phyloP scores from a whole-genome alignment of 2,888 invertebrate genomes.

The Archips crataeganus region DNA sequence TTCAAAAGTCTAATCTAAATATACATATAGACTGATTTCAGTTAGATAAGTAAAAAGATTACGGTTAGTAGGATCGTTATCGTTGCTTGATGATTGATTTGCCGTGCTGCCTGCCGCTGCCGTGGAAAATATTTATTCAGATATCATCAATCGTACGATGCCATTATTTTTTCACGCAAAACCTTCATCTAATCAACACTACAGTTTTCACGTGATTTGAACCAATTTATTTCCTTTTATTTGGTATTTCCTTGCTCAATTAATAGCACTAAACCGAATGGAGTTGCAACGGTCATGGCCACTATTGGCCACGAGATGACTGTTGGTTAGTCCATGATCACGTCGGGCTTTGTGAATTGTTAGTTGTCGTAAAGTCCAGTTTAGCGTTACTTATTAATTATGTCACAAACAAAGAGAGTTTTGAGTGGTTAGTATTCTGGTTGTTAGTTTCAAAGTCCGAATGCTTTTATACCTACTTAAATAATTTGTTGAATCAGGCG shows the following conservation, averaged over 20 bases:
- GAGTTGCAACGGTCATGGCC: too few relatives aligned
- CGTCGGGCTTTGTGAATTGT: too few relatives aligned
- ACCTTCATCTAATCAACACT: conserved; percentile 4
- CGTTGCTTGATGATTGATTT: conserved; percentile 26
- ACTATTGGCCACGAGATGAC: too few relatives aligned
- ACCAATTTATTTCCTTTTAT: background rate
- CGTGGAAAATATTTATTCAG: conserved; percentile 22
- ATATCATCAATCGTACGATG: conserved; percentile 28
- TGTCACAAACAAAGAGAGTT: too few relatives aligned
- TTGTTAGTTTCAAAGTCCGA: too few relatives aligned
- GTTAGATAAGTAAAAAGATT: conserved; percentile 24
- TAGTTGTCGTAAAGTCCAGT: too few relatives aligned
- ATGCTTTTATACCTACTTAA: too few relatives aligned
- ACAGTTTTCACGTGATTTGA: background rate
- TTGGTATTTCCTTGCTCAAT: background rate
- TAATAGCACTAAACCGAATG: too few relatives aligned
- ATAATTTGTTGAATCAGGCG: too few relatives aligned
- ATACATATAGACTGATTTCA: conserved; percentile 21
- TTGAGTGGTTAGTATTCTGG: too few relatives aligned
- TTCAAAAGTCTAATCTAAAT: conserved; percentile 12
- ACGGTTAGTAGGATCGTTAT: conserved; percentile 19
- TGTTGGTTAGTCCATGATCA: too few relatives aligned
- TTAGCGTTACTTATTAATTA: too few relatives aligned
- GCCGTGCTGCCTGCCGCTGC: conserved; percentile 20
- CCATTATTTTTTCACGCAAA: conserved; percentile 15